Evolutionary conservation across 2,888 invertebrate species (phyloP), one percentile per base, ranked within the genome.

Genomic region (Eumerus sabulonum): DNA sequence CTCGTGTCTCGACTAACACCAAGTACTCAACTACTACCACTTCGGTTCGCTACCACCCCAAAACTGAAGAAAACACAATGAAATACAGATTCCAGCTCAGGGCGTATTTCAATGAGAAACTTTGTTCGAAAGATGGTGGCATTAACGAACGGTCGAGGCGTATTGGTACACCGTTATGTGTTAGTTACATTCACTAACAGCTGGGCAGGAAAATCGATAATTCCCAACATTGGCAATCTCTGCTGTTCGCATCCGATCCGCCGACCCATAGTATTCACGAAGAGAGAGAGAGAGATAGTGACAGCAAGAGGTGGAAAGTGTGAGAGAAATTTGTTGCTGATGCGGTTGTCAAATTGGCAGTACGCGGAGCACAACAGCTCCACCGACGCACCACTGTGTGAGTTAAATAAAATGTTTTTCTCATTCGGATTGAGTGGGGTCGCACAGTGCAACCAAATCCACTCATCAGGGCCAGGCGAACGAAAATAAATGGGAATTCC

Each of bases 151-250:
- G 19, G 60, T 74, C 9, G 59, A 74, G 14, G 13, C 14, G 16
- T 63, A 53, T 40, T 73, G 42, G n/a, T 57, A 12, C 40, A 76
- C 42, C 27, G 27, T 54, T 71, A 73, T 62, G 68, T 63, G 16
- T 59, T 54, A 59, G 82, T 82, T 82, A 83, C 86, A 63, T 72
- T 42, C 42, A 73, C 81, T 76, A 74, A 27, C 60, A 66, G 73
- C 54, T 62, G 76, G 68, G 9, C 53, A 76, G 83, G 82, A 84
- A 85, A 86, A 85, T 85, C 85, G 83, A 86, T 85, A 85, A 82
- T 83, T 83, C 83, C 83, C 83, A 85, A 86, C 84, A 84, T 86
- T 86, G 86, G 86, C 85, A 85, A 83, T 68, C 79, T 56, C 68
- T 57, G 54, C 70, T 4, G 7, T 27, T 27, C 27, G 27, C 27